phyloP scores from a whole-genome alignment of 2,888 invertebrate genomes.

The Lottia gigantea region DNA sequence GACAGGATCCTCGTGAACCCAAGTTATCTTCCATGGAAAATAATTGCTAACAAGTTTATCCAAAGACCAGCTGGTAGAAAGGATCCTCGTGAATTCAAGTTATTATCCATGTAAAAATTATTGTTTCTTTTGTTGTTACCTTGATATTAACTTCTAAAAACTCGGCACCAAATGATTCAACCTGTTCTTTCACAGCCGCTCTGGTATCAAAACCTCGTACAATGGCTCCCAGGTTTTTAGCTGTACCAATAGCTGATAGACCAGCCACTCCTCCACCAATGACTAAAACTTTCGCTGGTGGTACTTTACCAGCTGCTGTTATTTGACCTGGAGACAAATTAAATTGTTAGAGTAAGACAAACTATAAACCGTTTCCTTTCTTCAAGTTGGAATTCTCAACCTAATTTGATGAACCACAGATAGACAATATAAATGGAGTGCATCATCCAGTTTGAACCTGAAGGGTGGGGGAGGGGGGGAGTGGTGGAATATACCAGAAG shows the following conservation, averaged over 20 bases:
- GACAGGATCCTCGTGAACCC: too few relatives aligned
- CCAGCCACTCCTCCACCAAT: constrained; percentile 93
- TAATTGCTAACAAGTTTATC: too few relatives aligned
- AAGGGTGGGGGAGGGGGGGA: too few relatives aligned
- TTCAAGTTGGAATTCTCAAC: too few relatives aligned
- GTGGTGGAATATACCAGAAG: too few relatives aligned
- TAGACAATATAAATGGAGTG: too few relatives aligned
- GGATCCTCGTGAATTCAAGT: too few relatives aligned
- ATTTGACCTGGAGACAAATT: constrained; percentile 78
- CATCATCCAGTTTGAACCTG: too few relatives aligned
- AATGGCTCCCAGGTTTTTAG: constrained; percentile 87
- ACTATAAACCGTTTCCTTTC: background rate
- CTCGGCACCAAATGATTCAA: constrained; percentile 88
- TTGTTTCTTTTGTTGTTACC: constrained; percentile 70
- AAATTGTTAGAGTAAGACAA: background rate
- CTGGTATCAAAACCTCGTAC: constrained; percentile 89
- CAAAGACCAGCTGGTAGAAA: too few relatives aligned
- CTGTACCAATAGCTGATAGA: constrained; percentile 85
- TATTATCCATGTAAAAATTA: too few relatives aligned
- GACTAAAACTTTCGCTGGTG: constrained; percentile 87
- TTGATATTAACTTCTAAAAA: constrained; percentile 83
- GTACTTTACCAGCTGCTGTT: constrained; percentile 88
- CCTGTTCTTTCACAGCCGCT: constrained; percentile 74
- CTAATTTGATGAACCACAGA: too few relatives aligned
- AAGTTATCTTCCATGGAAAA: too few relatives aligned